A percentile compares a stretch with the other conserved stretches of the same genome.
phyloP scores from a whole-genome alignment of 2,888 invertebrate genomes.

The Leptogaster cylindrica region DNA sequence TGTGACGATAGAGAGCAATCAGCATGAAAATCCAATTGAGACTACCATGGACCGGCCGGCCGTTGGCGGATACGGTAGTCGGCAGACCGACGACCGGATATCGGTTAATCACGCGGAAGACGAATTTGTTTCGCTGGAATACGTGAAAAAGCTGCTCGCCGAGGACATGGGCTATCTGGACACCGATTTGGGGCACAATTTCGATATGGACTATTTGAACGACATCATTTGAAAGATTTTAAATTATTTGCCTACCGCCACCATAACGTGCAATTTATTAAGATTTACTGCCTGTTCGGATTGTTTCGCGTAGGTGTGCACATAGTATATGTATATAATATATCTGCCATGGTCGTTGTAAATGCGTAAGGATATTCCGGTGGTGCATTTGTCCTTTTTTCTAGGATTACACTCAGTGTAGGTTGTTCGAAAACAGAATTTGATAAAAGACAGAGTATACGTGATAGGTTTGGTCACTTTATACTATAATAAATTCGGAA shows the following conservation, averaged over 20 bases:
- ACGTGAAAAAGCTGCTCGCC: constrained; percentile 60
- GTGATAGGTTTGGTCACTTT: not conserved
- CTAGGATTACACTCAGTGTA: not conserved
- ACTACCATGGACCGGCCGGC: constrained; percentile 41
- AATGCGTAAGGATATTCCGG: no score
- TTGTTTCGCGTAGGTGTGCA: not conserved
- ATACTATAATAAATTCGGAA: no score
- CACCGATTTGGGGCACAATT: constrained; percentile 53
- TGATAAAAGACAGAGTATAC: not conserved
- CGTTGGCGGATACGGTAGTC: not conserved
- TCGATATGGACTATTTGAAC: constrained; percentile 60
- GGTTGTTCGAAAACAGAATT: no score
- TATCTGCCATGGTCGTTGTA: no score
- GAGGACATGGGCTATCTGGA: constrained; percentile 56
- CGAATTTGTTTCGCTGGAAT: constrained; percentile 62
- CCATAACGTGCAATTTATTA: not conserved
- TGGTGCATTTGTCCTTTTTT: not conserved
- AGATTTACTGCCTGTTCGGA: not conserved
- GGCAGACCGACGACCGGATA: constrained; percentile 33
- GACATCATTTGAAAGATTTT: constrained; percentile 44
- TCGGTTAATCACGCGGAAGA: constrained; percentile 46
- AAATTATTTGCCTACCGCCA: not conserved
- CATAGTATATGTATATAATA: not conserved
- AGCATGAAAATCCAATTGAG: constrained; percentile 52
- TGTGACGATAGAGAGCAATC: constrained; percentile 60